Base-by-base conservation (phyloP, 2,888 invertebrate genomes). In the Trachelus tabidus region DNA sequence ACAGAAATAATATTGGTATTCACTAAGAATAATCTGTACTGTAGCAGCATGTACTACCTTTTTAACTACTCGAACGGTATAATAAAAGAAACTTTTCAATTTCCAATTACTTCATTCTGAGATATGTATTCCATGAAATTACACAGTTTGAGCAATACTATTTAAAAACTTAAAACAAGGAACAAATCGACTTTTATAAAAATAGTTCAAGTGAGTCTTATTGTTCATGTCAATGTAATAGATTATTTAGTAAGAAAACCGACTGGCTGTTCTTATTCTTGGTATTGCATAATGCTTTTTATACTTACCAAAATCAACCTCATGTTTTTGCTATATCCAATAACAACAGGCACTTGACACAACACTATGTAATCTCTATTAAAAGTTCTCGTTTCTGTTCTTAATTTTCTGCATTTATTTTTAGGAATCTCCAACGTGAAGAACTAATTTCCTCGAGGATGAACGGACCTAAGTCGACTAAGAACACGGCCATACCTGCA, bases 401-500 rank as follows among this genome's bases (percentile, higher is more conserved):
- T 31, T 11, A 33, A 75, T 30, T 75, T 33, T 75, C 75, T 77
- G 77, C 83, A 87, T 85, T 84, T 80, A 86, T 82, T 79, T 78
- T 75, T 76, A 80, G 81, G 80, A 83, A 79, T 77, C 73, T 76
- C 34, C 73, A 77, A 80, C 78, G 78, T 9, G 23, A 83, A 84
- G 81, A 82, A 85, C 56, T 56, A 56, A 56, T 56, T 56, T 56
- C 56, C 9, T 56, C 9, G 23, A 56, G 86, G 88, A 87, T 87
- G 83, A 85, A 87, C 86, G 85, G 87, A 83, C 86, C 86, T 84
- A 81, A 81, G 83, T 79, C 84, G 89, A 91, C 91, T 91, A 91
- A 91, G 85, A 82, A 86, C 85, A 85, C 85, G 82, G 85, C 87
- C 88, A 90, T 88, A 87, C 88, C 84, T 83, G 89, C 90, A 89